Evolutionary conservation across 2,797 vertebrate species (phyloP).

Genomic region (Girardinus metallicus): DNA sequence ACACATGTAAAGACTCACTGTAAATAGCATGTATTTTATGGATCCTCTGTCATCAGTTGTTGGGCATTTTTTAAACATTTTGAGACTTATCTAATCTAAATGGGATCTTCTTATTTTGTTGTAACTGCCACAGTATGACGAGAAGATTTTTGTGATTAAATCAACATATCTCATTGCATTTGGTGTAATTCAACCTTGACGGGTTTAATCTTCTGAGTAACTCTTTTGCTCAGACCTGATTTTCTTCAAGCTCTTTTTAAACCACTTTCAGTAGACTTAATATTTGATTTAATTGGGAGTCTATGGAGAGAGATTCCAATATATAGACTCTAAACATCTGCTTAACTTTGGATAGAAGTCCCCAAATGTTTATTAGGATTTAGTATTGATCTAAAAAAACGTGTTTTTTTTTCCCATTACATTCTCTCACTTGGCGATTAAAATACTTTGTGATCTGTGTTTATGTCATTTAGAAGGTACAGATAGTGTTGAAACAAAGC

Average conservation of each 20-base stretch:
- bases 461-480: slow-evolving; percentile 40
- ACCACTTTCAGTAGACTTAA: slow-evolving; percentile 59
- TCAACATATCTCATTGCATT: not conserved
- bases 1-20: not conserved
- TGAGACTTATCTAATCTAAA: not conserved
- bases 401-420: slow-evolving; percentile 29
- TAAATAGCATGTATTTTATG: not conserved
- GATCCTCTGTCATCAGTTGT: not conserved
- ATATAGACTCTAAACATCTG: slow-evolving; percentile 33
- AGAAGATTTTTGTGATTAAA: not conserved
- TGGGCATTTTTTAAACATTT: not conserved
- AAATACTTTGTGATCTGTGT: slow-evolving; percentile 6
- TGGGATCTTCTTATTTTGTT: not conserved
- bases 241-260: slow-evolving; percentile 63
- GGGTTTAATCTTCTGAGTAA: slow-evolving; percentile 62
- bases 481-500: slow-evolving; percentile 40
- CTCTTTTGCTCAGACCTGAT: slow-evolving; percentile 50
- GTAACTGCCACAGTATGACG: not conserved
- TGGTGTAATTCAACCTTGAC: not conserved
- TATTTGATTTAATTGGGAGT: slow-evolving; percentile 64
- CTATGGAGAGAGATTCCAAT: slow-evolving; percentile 49
- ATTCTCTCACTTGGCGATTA: not conserved
- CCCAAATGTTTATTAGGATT: slow-evolving; percentile 37
- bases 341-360: slow-evolving; percentile 23
- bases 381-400: slow-evolving; percentile 55